Evolutionary conservation across 1,140 invertebrate species (phyloP), one percentile per base, ranked within the genome.

Genomic region (Choristoneura fumiferana): DNA sequence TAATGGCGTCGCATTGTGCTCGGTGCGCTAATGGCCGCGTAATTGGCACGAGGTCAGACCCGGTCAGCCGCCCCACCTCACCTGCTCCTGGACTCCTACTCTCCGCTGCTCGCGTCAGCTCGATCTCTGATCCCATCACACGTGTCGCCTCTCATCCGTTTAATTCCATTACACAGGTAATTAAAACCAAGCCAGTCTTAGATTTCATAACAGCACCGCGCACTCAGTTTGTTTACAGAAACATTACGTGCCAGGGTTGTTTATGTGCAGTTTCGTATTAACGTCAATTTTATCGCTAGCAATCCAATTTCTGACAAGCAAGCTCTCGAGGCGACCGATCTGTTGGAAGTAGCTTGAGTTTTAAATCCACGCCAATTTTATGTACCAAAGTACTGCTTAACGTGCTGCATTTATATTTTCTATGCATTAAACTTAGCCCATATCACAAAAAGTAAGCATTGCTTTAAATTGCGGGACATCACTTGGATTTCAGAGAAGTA

Each of bases 1-100:
- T 78, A 81, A 81, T 81, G 69, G 72, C 63, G 43, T 60, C 57
- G 74, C 71, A 85, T 85, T 87, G 79, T 84, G 71, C 74, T 73
- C 71, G 62, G 62, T 58, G 72, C 70, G 73, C 75, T 85, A 85
- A 87, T 84, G 77, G 71, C 43, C 62, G 68, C 35, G 74, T 86
- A 87, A 88, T 84, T 84, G 79, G 78, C 67, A 59, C 81, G 82
- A 81, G 82, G 81, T 85, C 77, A 81, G 63, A 54, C 60, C 67
- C 75, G 76, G 76, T 71, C 76, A 71, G n/a, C 63, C 61, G 56
- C 35, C 54, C 71, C 75, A 74, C 71, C 75, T 77, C 71, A 62
- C 62, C 70, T 65, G 33, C 22, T 54, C 55, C 59, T 63, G 39
- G 12, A 40, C 55, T 54, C 61, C 52, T 61, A 58, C 62, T 60